Percentiles rank a stretch among this genome's conserved stretches.
phyloP scores from a whole-genome alignment of 2,113 vertebrate species.

The Arothron firmamentum region DNA sequence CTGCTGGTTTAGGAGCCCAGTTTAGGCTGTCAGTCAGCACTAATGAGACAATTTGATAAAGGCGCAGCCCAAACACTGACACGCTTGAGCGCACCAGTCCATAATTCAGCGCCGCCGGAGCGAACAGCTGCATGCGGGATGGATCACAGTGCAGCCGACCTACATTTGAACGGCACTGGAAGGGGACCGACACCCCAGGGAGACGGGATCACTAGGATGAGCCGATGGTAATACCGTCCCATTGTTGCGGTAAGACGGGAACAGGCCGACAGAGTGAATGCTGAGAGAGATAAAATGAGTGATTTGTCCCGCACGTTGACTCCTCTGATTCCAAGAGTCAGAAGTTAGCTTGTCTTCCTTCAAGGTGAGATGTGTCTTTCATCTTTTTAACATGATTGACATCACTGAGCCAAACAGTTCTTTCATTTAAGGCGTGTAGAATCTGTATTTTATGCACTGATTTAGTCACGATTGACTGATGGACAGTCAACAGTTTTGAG shows the following conservation, averaged over 20 bases:
- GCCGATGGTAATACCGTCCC: conserved; percentile 63
- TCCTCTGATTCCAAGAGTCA: conserved; percentile 27
- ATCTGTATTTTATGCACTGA: no score
- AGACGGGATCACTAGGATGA: conserved; percentile 69
- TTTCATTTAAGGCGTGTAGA: no score
- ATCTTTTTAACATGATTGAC: no score
- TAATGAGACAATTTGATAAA: conserved; percentile 9
- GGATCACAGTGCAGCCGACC: conserved; percentile 57
- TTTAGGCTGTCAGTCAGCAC: conserved; percentile 4
- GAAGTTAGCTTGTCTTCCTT: conserved; percentile 30
- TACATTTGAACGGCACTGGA: conserved; percentile 59
- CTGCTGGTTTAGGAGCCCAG: not conserved
- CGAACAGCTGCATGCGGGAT: conserved; percentile 33
- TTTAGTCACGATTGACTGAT: no score
- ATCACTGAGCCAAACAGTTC: no score
- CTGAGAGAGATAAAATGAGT: conserved; percentile 56
- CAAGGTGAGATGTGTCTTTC: not conserved
- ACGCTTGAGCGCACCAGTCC: conserved; percentile 8
- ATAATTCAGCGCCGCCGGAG: conserved; percentile 32
- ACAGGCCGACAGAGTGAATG: conserved; percentile 52
- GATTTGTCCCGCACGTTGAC: conserved; percentile 47
- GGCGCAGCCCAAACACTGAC: conserved; percentile 19
- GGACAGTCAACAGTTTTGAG: no score
- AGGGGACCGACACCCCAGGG: conserved; percentile 51
- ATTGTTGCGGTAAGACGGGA: conserved; percentile 64